phyloP scores from a whole-genome alignment of 2,797 vertebrate genomes.

The Falco naumanni region DNA sequence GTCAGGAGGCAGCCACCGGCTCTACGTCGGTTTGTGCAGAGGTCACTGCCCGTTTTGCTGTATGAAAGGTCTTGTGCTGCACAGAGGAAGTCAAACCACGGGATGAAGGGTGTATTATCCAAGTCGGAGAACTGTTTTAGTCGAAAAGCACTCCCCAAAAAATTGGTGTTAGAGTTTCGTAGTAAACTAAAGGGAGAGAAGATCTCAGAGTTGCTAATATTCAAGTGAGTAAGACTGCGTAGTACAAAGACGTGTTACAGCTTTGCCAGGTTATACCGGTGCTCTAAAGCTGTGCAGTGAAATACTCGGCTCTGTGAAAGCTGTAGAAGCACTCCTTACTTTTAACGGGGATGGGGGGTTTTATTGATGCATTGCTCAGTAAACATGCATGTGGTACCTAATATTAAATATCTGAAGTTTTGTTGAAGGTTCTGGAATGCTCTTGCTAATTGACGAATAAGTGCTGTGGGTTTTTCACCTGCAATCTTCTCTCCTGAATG shows the following conservation, averaged over 20 bases:
- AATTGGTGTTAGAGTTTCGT: neutral
- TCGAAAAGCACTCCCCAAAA: neutral
- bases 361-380: neutral
- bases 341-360: neutral
- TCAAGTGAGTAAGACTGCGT: neutral
- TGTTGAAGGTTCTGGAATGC: neutral
- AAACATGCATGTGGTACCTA: neutral
- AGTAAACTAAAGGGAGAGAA: neutral
- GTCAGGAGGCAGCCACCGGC: neutral
- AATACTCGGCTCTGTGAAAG: neutral
- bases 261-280: neutral
- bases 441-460: neutral
- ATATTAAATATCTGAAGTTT: neutral
- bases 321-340: neutral
- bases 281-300: neutral
- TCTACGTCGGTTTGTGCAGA: neutral
- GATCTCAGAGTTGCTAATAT: neutral
- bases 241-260: neutral
- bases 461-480: neutral
- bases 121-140: neutral
- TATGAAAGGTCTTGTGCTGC: neutral
- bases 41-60: fast-evolving
- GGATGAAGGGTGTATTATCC: neutral
- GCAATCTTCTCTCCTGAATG: neutral
- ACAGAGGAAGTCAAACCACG: neutral